Base-by-base conservation (phyloP, 2,797 vertebrate genomes). In the Sebastes nivosus region DNA sequence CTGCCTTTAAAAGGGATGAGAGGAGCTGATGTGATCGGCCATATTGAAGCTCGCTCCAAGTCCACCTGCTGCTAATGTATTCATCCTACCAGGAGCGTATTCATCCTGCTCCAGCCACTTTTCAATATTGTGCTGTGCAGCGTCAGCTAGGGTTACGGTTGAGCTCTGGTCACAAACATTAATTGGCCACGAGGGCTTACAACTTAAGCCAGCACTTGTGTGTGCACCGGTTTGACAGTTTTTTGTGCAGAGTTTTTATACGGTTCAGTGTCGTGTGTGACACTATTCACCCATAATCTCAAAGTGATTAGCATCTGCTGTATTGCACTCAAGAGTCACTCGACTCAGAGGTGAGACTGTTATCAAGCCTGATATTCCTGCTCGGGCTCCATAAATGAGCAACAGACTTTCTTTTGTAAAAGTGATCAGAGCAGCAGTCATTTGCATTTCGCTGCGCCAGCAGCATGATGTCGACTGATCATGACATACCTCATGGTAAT, bases 391-490 rank as follows among this genome's bases (percentile, higher is more conserved):
- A 29, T 60, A 75, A 79, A 77, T 12, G 42, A 75, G 63, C 55
- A 52, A 22, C 66, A 61, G 7, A 24, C 65, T 7, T 50, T 46
- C 42, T 58, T 73, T 52, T 77, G 69, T 80, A 25, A 9, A 80
- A 68, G 38, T 18, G 72, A 81, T 85, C 80, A 84, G 74, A 88
- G 79, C 34, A 6, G 75, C 59, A 75, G 59, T 60, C 69, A 24
- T 83, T 75, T 61, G 77, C 78, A 81, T 83, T 18, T 7, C 24
- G 77, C 81, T 74, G 77, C 79, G 70, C 13, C 75, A 61, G 79
- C 77, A 74, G 77, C 42, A 2, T 7, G 36, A 66, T 58, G 46
- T 22, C 32, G 5, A 59, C 57, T 18, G 67, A 81, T 70, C n/a
- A 0, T 59, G 67, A 71, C 70, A 25, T 12, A 67, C 67, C 58